Base-by-base conservation (phyloP, 1,140 invertebrate genomes). In the Macrostomum lignano region DNA sequence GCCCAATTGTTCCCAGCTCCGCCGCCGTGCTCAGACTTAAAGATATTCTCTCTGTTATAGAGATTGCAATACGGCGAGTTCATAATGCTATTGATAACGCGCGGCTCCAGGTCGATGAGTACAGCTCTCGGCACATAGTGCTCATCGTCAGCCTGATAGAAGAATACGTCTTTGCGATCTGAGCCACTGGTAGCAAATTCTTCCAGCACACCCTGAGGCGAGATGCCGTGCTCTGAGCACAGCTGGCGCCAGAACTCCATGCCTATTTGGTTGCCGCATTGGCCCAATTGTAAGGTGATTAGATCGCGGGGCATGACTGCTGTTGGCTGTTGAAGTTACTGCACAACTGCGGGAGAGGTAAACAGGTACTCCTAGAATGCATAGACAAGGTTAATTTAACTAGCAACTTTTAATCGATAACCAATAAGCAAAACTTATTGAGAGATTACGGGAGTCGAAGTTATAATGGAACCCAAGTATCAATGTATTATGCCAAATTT, bases 1-100 rank as follows among this genome's bases (percentile, higher is more conserved):
- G 84, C 86, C 91, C 91, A 98, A 58, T 94, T 96, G 52, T 98
- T 98, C 33, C 91, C 88, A 33, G 91, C 88, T 35, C 88, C 88
- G 36, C 91, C 88, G 9, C 91, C 91, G 60, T 88, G 72, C 62
- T 88, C 86, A 1, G 82, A 91, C 35, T 93, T 51, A 52, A 82
- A 96, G 5, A 96, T 73, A 65, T 96, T 96, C 61, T 96, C 91
- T 37, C 76, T 77, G 62, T 96, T 96, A 48, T 93, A 94, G 1
- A 96, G 58, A 67, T 91, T 88, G 2, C 77, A 72, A 61, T 93
- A 93, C 0, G 72, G 67, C 1, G 84, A 88, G 51, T 74, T 79
- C 68, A 91, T 72, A 34, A 96, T 96, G 4, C 71, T 72, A 49
- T 94, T 77, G 43, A 98, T 93, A 21, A 98, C 91, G 44, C 88